Evolutionary conservation across 2,113 vertebrate species (phyloP).

Genomic region (Cebidichthys violaceus): DNA sequence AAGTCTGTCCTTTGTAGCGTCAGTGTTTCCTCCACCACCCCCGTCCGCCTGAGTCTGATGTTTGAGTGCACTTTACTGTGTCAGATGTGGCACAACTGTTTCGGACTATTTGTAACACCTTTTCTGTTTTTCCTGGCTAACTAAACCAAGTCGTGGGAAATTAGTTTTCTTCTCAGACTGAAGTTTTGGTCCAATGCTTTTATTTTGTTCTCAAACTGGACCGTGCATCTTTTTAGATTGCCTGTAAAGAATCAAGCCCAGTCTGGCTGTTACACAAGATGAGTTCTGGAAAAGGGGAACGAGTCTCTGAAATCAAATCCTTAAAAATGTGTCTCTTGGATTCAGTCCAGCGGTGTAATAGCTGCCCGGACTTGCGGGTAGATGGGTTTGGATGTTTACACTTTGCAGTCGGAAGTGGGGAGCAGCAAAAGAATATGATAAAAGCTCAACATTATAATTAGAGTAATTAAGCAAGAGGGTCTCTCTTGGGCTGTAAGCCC

Average conservation of each 20-base stretch:
- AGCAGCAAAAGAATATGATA: conserved; percentile 73
- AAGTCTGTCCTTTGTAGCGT: conserved; percentile 60
- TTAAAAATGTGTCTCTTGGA: conserved; percentile 84
- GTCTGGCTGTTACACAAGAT: conserved; percentile 47
- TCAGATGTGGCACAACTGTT: conserved; percentile 32
- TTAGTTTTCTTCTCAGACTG: not conserved
- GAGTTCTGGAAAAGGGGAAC: conserved; percentile 62
- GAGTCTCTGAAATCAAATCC: conserved; percentile 81
- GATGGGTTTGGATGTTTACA: conserved; percentile 77
- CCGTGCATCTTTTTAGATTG: not conserved
- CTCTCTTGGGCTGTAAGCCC: conserved; percentile 64
- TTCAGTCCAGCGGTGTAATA: conserved; percentile 74
- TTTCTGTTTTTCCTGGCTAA: not conserved
- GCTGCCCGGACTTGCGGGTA: conserved; percentile 75
- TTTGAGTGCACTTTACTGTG: conserved; percentile 41
- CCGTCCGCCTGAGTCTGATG: conserved; percentile 50
- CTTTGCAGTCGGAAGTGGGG: conserved; percentile 74
- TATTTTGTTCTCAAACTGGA: conserved; percentile 2
- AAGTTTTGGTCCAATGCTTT: not conserved
- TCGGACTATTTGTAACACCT: not conserved
- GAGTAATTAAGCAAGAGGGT: conserved; percentile 73
- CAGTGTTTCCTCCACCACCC: conserved; percentile 38
- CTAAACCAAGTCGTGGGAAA: not conserved
- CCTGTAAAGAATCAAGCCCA: conserved; percentile 13
- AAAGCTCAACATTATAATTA: conserved; percentile 78